phyloP scores from a whole-genome alignment of 2,113 vertebrate genomes.

The Tinamus guttatus region DNA sequence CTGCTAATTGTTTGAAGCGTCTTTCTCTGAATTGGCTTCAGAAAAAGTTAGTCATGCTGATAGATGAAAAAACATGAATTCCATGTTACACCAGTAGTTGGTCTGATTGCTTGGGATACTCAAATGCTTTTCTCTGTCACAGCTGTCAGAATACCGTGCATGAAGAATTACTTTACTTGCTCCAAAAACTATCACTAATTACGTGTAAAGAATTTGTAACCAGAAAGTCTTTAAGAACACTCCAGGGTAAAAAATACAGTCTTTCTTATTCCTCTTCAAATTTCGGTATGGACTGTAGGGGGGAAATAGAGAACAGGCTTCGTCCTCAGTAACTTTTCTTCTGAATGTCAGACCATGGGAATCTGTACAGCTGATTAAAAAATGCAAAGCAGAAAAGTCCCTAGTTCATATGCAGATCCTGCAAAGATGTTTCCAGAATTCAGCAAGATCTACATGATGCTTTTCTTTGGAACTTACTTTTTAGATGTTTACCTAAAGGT shows the following conservation, averaged over 20 bases:
- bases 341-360: neutral
- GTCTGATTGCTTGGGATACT: neutral
- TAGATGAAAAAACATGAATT: neutral
- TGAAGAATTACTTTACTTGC: neutral
- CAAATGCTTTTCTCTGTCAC: neutral
- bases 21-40: neutral
- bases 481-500: neutral
- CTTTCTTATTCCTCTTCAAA: neutral
- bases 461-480: neutral
- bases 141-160: neutral
- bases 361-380: neutral
- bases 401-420: neutral
- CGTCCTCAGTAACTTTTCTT: neutral
- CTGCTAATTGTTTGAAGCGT: neutral
- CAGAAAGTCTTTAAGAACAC: neutral
- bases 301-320: neutral
- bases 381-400: neutral
- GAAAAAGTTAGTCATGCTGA: neutral
- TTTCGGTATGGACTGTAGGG: neutral
- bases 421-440: neutral
- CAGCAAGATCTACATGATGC: neutral
- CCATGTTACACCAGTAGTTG: neutral
- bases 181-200: too few relatives aligned
- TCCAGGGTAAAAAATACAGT: neutral
- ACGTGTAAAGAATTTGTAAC: neutral